phyloP scores from a whole-genome alignment of 1,140 invertebrate genomes.

The Zaprionus inermis region DNA sequence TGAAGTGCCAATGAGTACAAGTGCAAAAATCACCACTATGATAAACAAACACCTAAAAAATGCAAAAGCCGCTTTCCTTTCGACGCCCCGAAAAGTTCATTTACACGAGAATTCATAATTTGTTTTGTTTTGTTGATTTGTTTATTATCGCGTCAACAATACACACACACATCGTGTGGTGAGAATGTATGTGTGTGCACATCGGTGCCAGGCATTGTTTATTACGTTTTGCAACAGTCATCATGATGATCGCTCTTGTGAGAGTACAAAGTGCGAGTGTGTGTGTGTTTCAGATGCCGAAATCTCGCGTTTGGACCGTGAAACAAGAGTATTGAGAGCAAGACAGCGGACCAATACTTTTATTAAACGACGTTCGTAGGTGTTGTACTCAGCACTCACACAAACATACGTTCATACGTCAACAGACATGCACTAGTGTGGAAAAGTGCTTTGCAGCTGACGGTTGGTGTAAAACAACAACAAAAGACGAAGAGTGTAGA shows the following conservation, averaged over 20 bases:
- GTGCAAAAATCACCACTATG: slow-evolving; percentile 39
- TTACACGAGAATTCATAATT: slow-evolving; percentile 76
- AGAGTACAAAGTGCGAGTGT: background rate
- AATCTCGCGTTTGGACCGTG: slow-evolving; percentile 33
- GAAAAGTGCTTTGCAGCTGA: slow-evolving; percentile 26
- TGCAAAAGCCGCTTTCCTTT: slow-evolving; percentile 51
- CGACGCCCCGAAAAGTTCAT: slow-evolving; percentile 64
- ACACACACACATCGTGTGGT: slow-evolving; percentile 5
- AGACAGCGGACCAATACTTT: slow-evolving; percentile 6
- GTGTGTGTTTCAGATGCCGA: slow-evolving; percentile 31
- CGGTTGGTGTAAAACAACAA: slow-evolving; percentile 21
- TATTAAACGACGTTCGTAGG: slow-evolving; percentile 22
- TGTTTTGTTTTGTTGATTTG: slow-evolving; percentile 79
- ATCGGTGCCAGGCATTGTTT: slow-evolving; percentile 25
- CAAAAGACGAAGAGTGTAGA: slow-evolving; percentile 22
- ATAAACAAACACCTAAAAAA: slow-evolving; percentile 49
- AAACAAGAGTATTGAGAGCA: slow-evolving; percentile 20
- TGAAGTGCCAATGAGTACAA: slow-evolving; percentile 16
- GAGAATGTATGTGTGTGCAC: slow-evolving; percentile 2
- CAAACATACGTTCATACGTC: background rate
- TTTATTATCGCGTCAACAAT: slow-evolving; percentile 56
- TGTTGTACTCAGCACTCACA: slow-evolving; percentile 17
- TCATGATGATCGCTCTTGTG: slow-evolving; percentile 31
- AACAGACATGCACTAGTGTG: slow-evolving; percentile 26
- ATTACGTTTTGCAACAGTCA: slow-evolving; percentile 48